Base-by-base conservation (phyloP, 2,888 invertebrate species). In the Malachius bipustulatus region DNA sequence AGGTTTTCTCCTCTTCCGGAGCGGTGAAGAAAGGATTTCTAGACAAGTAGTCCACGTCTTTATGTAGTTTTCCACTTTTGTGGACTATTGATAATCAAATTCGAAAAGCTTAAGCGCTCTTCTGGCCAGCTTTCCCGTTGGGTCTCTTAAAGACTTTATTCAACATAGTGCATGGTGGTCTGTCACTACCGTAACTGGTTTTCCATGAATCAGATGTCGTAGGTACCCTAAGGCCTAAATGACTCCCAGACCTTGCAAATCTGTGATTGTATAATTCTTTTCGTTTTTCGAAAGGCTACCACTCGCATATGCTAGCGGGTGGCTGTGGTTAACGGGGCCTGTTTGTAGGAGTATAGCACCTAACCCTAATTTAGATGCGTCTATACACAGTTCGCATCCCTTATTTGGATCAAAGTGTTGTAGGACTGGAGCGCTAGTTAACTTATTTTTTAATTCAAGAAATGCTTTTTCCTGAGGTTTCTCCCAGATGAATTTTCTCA, bases 211-310 rank as follows among this genome's bases (percentile, higher is more conserved):
- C n/a, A n/a, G n/a, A n/a, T n/a, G 35, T 16, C 41, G 4, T 4
- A 35, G 24, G 3, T 36, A 26, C 12, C 12, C 16, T 16, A 41
- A 14, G 10, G 16, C 52, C 45, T 50, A 60, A 4, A 51, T 39
- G 12, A 56, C 41, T 16, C 50, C 48, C 16, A 54, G 40, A 3
- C 54, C 56, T 44, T 62, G 59, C 41, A 57, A 50, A 34, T 60
- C 55, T 9, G 56, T 42, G 42, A 58, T 55, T 11, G 52, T 49
- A 43, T 60, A 60, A n/a, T 49, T 50, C 14, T 40, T 40, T 42
- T 61, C 59, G 24, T 8, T n/a, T n/a, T 24, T 24, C n/a, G 24
- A 8, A 8, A 24, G n/a, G n/a, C 8, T 8, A n/a, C 3, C 52
- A 39, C 30, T 41, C 40, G 56, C 54, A 45, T 52, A 59, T 3